Percentiles rank a stretch among this genome's conserved stretches.
Conservation (phyloP, 1,140 invertebrate genomes). For the Pseudoatta argentina region DNA sequence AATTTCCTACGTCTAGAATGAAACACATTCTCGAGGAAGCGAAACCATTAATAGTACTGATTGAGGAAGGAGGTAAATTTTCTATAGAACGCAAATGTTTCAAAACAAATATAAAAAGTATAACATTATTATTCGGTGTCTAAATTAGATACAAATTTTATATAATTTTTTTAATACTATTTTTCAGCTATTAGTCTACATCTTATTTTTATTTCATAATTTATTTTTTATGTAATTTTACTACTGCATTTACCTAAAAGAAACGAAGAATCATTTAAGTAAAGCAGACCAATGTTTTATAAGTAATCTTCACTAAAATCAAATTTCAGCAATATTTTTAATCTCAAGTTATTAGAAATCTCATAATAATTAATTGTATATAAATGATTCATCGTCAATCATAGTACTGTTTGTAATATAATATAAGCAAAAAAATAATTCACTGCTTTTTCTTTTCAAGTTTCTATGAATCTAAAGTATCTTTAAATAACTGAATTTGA, state of each 20-base stretch:
- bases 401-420: too few relatives aligned
- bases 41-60: constrained; percentile 90
- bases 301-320: not conserved
- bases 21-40: constrained; percentile 92
- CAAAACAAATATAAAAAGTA: constrained; percentile 1
- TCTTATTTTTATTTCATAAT: not conserved
- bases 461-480: too few relatives aligned
- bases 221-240: not conserved
- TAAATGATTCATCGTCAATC: too few relatives aligned
- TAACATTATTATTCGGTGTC: not conserved
- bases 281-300: not conserved
- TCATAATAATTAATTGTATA: too few relatives aligned
- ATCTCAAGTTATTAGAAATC: too few relatives aligned
- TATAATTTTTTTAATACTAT: not conserved
- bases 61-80: constrained; percentile 86
- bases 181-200: not conserved
- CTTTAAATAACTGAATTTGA: too few relatives aligned
- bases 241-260: not conserved
- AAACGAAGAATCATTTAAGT: not conserved
- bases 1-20: constrained; percentile 91
- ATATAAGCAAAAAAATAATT: too few relatives aligned
- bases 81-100: not conserved
- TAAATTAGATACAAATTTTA: not conserved
- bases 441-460: too few relatives aligned
- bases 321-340: too few relatives aligned